Evolutionary conservation across 2,113 vertebrate genomes (phyloP).

Genomic region (Microcebus ravelobensis): DNA sequence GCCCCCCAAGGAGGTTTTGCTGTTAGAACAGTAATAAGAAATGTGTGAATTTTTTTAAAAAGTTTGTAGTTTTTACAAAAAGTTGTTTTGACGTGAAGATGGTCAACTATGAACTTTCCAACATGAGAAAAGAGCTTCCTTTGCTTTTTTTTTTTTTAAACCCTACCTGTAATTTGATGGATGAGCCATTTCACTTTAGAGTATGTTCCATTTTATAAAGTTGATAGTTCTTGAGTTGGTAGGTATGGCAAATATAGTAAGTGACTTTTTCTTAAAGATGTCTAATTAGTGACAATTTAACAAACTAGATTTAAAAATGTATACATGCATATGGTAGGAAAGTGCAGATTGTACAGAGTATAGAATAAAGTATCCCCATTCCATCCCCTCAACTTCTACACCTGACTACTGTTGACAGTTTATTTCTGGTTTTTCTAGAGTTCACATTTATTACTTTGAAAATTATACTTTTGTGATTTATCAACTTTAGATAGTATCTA

Average conservation of each 20-base stretch:
- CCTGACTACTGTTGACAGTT: background rate
- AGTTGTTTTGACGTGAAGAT: background rate
- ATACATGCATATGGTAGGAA: background rate
- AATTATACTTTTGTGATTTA: background rate
- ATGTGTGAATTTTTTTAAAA: background rate
- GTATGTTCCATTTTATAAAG: conserved; percentile 3
- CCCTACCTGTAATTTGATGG: background rate
- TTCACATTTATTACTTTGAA: conserved; percentile 45
- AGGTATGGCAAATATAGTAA: background rate
- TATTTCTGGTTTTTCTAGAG: conserved; percentile 25
- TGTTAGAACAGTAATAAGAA: conserved; percentile 8
- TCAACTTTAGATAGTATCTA: background rate
- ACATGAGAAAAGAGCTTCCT: background rate
- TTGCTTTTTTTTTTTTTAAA: background rate
- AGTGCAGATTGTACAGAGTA: background rate
- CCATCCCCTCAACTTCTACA: background rate
- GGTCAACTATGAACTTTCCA: conserved; percentile 24
- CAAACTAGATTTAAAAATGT: background rate
- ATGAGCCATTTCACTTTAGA: conserved; percentile 27
- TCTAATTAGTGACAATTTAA: background rate
- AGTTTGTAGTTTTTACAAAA: background rate
- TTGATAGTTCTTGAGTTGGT: background rate
- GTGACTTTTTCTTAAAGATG: background rate
- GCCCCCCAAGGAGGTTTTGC: background rate
- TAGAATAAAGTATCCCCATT: background rate